Conservation (phyloP, 2,113 vertebrate genomes). For the Ammodramus savannarum region DNA sequence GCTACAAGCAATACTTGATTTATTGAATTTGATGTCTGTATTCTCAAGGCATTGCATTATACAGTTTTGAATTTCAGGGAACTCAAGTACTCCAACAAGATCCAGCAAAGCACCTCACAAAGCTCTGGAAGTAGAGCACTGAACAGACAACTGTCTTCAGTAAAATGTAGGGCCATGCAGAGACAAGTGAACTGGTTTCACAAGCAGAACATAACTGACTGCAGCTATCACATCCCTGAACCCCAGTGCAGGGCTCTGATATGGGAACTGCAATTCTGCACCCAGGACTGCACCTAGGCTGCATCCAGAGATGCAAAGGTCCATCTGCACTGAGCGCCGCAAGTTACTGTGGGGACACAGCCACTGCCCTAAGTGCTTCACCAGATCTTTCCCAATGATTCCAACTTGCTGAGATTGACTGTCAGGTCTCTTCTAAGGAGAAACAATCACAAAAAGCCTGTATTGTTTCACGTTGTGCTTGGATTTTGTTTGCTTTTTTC, state of each 20-base stretch:
- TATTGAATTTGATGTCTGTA: background rate
- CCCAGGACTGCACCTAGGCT: background rate
- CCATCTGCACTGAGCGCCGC: background rate
- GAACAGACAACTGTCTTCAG: background rate
- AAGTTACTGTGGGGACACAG: background rate
- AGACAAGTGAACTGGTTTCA: background rate
- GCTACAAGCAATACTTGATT: background rate
- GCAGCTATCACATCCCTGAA: background rate
- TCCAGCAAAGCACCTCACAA: background rate
- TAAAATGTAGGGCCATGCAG: background rate
- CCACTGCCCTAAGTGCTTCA: background rate
- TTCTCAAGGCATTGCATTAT: background rate
- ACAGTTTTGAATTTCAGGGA: background rate
- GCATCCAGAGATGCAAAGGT: background rate
- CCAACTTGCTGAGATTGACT: background rate
- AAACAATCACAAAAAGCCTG: background rate
- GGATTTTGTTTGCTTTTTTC: background rate
- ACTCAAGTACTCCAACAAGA: background rate
- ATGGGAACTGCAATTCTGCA: accelerated
- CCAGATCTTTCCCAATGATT: background rate
- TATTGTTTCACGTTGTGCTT: background rate
- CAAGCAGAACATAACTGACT: background rate
- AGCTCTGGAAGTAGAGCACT: background rate
- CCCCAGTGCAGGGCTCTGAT: background rate
- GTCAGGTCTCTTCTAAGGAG: background rate